These are phyloP conservation scores for Hyla sarda DNA, from an alignment of 2,113 vertebrate species.

Conservation along the genomic window DNA sequence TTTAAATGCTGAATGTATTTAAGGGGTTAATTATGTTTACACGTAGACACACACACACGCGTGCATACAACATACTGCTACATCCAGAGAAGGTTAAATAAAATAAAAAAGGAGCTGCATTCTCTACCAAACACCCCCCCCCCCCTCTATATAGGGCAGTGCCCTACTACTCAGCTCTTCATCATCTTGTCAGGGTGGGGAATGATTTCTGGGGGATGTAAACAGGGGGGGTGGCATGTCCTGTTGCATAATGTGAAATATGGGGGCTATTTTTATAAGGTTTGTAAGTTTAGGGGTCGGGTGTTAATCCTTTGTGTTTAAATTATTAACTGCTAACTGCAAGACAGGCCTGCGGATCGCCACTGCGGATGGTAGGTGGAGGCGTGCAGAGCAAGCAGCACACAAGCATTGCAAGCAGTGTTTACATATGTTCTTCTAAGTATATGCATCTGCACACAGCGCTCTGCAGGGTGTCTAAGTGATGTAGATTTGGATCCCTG, in stretches of 20 bases:
- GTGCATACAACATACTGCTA: constrained; percentile 23
- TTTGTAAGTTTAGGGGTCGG: constrained; percentile 51
- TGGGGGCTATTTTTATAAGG: constrained; percentile 60
- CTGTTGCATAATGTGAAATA: constrained; percentile 60
- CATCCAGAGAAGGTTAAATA: constrained; percentile 32
- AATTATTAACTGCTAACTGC: constrained; percentile 60
- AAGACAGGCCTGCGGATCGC: constrained; percentile 45
- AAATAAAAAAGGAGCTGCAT: constrained; percentile 34
- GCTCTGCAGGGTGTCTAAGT: constrained; percentile 17
- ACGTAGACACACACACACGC: constrained; percentile 11
- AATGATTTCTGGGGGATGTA: constrained; percentile 45
- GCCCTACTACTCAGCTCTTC: constrained; percentile 51
- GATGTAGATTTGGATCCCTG: neutral
- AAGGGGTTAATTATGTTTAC: constrained; percentile 56
- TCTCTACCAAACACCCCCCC: constrained; percentile 8
- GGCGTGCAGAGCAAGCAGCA: constrained; percentile 25
- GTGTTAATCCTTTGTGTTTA: constrained; percentile 59
- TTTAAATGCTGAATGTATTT: constrained; percentile 58
- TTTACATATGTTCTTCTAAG: constrained; percentile 35
- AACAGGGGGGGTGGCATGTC: constrained; percentile 50
- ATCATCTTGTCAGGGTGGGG: constrained; percentile 22
- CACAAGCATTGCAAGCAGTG: constrained; percentile 31
- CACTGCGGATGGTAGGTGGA: constrained; percentile 17
- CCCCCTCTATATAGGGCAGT: constrained; percentile 55
- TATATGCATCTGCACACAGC: constrained; percentile 41